phyloP scores from a whole-genome alignment of 2,888 invertebrate species.

The Drosophila putrida region DNA sequence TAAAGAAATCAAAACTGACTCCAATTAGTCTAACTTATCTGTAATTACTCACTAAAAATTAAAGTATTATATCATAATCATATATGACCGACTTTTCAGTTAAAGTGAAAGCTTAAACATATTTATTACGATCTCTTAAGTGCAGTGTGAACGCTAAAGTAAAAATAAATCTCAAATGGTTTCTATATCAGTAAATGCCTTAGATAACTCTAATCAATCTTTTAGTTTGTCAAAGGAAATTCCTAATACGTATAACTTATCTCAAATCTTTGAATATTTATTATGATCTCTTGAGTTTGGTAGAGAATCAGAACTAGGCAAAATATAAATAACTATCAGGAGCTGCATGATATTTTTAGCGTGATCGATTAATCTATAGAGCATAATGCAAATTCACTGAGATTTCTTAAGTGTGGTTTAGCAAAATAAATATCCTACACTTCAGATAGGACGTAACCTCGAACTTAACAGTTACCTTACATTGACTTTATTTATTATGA shows the following conservation, averaged over 20 bases:
- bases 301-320: background rate
- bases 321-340: background rate
- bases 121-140: background rate
- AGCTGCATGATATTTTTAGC: background rate
- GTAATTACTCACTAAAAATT: background rate
- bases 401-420: background rate
- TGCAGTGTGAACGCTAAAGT: background rate
- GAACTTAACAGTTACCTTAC: background rate
- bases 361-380: background rate
- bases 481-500: background rate
- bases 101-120: background rate
- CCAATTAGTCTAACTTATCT: background rate
- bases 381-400: too few relatives aligned
- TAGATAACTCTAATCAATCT: background rate
- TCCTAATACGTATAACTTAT: background rate
- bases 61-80: background rate
- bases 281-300: constrained; percentile 10
- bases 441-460: background rate
- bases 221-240: background rate
- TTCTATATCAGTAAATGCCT: background rate
- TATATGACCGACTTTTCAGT: background rate
- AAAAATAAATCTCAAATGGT: constrained; percentile 1
- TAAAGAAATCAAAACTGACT: background rate
- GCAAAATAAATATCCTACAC: background rate
- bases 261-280: background rate